Evolutionary conservation across 2,113 vertebrate species (phyloP).

Genomic region (Pygoscelis antarcticus): DNA sequence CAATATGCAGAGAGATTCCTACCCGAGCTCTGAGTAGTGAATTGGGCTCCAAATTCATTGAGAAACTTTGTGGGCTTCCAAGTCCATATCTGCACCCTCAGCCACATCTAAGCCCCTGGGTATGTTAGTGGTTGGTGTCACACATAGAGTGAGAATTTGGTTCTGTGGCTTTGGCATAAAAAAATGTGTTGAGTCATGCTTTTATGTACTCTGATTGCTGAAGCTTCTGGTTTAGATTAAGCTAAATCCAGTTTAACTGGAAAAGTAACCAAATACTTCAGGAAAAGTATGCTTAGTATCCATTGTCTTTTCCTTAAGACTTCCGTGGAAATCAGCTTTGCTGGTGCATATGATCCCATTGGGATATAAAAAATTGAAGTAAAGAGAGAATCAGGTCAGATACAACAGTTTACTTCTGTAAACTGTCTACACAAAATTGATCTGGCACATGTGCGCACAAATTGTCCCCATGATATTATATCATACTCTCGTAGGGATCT

Average conservation of each 20-base stretch:
- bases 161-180: neutral
- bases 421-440: neutral
- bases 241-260: neutral
- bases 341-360: neutral
- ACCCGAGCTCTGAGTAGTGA: neutral
- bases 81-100: neutral
- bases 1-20: neutral
- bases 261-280: neutral
- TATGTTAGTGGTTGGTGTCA: neutral
- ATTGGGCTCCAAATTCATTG: neutral
- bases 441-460: neutral
- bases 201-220: neutral
- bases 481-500: neutral
- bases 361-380: neutral
- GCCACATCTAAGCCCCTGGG: neutral
- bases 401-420: neutral
- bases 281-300: neutral
- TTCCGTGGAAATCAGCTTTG: neutral
- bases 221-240: neutral
- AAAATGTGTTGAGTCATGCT: neutral
- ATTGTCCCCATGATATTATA: neutral
- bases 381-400: neutral
- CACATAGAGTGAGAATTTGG: neutral
- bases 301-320: neutral
- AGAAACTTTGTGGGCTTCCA: neutral